Conservation (phyloP, 2,113 vertebrate species). For the Penelope pileata region DNA sequence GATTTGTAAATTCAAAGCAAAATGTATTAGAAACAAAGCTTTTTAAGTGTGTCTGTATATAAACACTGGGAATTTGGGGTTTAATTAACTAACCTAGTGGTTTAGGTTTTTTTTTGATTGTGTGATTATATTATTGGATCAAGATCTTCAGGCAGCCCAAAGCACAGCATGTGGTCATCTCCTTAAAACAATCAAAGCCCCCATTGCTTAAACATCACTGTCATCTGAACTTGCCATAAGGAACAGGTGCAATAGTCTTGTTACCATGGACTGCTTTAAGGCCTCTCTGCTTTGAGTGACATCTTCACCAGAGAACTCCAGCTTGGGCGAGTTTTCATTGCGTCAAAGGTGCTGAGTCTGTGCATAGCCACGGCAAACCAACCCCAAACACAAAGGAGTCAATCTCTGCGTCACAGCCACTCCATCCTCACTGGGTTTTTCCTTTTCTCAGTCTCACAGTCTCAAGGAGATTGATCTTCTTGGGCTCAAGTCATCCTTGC, state of each 20-base stretch:
- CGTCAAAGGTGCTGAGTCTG: not conserved
- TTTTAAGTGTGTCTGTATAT: not conserved
- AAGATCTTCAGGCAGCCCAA: not conserved
- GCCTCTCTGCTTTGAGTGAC: not conserved
- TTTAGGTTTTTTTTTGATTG: not conserved
- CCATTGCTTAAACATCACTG: not conserved
- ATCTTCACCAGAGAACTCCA: not conserved
- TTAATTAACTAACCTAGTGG: not conserved
- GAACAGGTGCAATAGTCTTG: not conserved
- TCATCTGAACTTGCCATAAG: not conserved
- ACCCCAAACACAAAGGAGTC: not conserved
- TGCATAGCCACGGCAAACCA: not conserved
- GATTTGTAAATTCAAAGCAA: not conserved
- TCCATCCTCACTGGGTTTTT: not conserved
- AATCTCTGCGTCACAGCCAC: not conserved
- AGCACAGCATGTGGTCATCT: not conserved
- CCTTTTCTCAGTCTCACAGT: not conserved
- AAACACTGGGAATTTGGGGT: not conserved
- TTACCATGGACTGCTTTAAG: too few relatives aligned
- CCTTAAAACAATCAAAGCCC: not conserved
- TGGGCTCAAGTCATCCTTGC: not conserved
- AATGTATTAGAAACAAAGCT: not conserved
- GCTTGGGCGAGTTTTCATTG: not conserved
- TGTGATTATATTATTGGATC: not conserved
- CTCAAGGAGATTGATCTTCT: not conserved